These are phyloP conservation scores for Zhuqinia jingwanae DNA, from an alignment of 2,888 invertebrate species.

Conservation along the genomic window DNA sequence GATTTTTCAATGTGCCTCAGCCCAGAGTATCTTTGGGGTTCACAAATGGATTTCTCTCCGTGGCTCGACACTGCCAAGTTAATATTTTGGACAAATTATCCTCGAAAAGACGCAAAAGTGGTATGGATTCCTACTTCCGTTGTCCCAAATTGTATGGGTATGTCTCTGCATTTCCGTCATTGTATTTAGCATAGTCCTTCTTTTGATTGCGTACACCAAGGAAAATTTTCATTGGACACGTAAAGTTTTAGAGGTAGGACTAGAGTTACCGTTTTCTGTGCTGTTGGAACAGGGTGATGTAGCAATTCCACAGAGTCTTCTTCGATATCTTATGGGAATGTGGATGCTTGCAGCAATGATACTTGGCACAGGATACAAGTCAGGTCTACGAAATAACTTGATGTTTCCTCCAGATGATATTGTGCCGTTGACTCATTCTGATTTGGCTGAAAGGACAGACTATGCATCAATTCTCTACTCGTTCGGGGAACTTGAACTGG, in stretches of 20 bases:
- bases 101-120: conserved; percentile 60
- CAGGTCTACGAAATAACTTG: conserved; percentile 53
- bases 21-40: conserved; percentile 52
- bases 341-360: conserved; percentile 59
- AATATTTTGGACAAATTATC: conserved; percentile 63
- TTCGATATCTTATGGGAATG: neutral
- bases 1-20: conserved; percentile 58
- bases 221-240: neutral
- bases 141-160: conserved; percentile 35
- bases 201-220: neutral
- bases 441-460: conserved; percentile 42
- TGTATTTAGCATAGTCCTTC: neutral
- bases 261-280: conserved; percentile 60
- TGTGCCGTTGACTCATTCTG: conserved; percentile 47
- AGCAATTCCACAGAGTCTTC: conserved; percentile 1
- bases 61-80: conserved; percentile 45
- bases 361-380: conserved; percentile 65
- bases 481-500: conserved; percentile 57
- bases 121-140: conserved; percentile 65
- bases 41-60: conserved; percentile 51
- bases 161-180: neutral
- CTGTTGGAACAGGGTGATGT: conserved; percentile 55
- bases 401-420: conserved; percentile 62
- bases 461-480: conserved; percentile 43
- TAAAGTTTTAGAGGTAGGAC: conserved; percentile 25